A percentile compares a stretch with the other conserved stretches of the same genome.
These are phyloP conservation scores for Acleris cristana DNA, from an alignment of 2,888 invertebrate species.

Conservation along the genomic window DNA sequence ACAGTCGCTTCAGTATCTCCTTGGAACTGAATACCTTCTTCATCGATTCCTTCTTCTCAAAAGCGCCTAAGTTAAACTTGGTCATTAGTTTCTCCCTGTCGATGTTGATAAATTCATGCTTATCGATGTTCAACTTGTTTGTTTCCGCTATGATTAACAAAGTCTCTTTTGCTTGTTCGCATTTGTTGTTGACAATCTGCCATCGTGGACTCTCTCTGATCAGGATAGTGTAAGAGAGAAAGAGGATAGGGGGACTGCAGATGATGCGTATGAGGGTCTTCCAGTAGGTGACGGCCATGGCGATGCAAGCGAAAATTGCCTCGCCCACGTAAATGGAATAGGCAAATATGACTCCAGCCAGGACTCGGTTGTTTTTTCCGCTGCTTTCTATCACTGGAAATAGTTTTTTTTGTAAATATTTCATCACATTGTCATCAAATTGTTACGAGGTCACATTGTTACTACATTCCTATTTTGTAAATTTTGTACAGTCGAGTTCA, in stretches of 20 bases:
- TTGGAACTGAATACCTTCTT: constrained; percentile 57
- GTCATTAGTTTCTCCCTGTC: constrained; percentile 55
- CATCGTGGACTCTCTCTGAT: constrained; percentile 70
- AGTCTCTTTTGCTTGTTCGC: constrained; percentile 58
- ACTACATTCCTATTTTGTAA: too few relatives aligned
- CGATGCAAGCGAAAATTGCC: constrained; percentile 62
- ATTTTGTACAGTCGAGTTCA: too few relatives aligned
- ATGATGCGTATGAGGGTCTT: constrained; percentile 63
- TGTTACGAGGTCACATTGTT: too few relatives aligned
- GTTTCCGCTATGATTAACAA: constrained; percentile 55
- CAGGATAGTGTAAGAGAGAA: constrained; percentile 55
- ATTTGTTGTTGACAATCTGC: constrained; percentile 65
- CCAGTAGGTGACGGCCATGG: constrained; percentile 68
- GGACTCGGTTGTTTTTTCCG: constrained; percentile 56
- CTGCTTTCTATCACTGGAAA: constrained; percentile 69
- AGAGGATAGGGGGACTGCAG: constrained; percentile 62
- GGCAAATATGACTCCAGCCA: constrained; percentile 64
- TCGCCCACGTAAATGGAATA: constrained; percentile 68
- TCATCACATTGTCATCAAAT: background rate
- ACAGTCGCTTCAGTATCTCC: constrained; percentile 59
- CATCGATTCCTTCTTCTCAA: constrained; percentile 57
- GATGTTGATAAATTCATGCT: constrained; percentile 54
- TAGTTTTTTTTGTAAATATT: background rate
- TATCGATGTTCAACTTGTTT: constrained; percentile 61
- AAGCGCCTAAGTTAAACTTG: constrained; percentile 58